Conservation (phyloP, 2,113 vertebrate species). For the Eurypyga helias region DNA sequence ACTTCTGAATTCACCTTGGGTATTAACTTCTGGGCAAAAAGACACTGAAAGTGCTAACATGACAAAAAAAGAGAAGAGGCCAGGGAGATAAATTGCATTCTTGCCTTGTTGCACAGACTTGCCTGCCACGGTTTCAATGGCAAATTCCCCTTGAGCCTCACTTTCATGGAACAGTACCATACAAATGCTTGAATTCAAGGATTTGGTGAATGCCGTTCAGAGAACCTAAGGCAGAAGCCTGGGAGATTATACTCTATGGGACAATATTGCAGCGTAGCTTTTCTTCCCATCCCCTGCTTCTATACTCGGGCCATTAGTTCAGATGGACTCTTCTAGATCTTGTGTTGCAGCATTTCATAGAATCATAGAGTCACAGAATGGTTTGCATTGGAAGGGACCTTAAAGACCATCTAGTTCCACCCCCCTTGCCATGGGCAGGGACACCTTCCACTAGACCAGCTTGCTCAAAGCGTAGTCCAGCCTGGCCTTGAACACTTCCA, state of each 20-base stretch:
- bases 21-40: slow-evolving; percentile 55
- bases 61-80: not conserved
- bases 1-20: slow-evolving; percentile 73
- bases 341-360: not conserved
- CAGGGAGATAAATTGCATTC: not conserved
- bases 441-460: no score
- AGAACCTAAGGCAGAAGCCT: not conserved
- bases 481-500: no score
- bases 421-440: no score
- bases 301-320: not conserved
- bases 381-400: no score
- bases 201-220: not conserved
- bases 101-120: not conserved
- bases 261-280: not conserved
- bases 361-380: no score
- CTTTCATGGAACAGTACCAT: not conserved
- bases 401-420: no score
- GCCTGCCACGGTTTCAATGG: not conserved
- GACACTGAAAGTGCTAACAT: slow-evolving; percentile 42
- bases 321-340: not conserved
- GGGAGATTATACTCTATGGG: not conserved
- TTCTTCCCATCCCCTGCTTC: not conserved
- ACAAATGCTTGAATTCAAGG: not conserved
- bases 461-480: no score
- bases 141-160: not conserved